Evolutionary conservation across 2,888 invertebrate genomes (phyloP), one percentile per base, ranked within the genome.

Genomic region (Xanthia icteritia): DNA sequence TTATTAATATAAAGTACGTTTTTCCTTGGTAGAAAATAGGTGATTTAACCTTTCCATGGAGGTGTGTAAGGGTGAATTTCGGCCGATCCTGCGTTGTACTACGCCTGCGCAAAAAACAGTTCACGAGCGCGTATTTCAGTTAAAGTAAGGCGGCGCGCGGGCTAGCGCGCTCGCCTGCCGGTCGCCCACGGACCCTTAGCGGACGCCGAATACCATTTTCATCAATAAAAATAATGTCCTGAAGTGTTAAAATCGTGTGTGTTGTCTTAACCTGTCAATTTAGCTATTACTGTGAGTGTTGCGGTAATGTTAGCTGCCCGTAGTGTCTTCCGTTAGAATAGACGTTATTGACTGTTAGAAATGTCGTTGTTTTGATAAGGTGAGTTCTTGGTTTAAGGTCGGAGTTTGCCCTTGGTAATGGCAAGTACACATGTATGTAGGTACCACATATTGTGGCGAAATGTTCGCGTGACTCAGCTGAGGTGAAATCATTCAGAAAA

Each of bases 141-240:
- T 92, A 93, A 93, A 95, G 92, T 91, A 90, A 93, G 96, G 93
- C 97, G 97, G 94, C 97, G 97, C 92, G 97, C 96, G 93, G 96
- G 96, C 89, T 97, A 94, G 94, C 97, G 97, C 93, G 97, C 95
- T 92, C 97, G 97, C 95, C 97, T 93, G 97, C 97, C 97, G 91
- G 91, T 93, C 90, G 93, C 93, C 91, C 94, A 92, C 85, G 89
- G 92, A 93, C 90, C 94, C 91, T 76, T 75, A 94, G 88, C 90
- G 94, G 93, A 88, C 94, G 95, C 95, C 93, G 90, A 90, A 90
- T 91, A 86, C 82, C 91, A 88, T 89, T 88, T 91, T 92, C 94
- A 94, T 96, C 92, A 95, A 94, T 95, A 93, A 96, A 95, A 95
- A 92, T 89, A 83, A 92, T 92, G 90, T 88, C 90, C 87, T 81